Evolutionary conservation across 2,888 invertebrate genomes (phyloP).

Genomic region (Xestobium rufovillosum): DNA sequence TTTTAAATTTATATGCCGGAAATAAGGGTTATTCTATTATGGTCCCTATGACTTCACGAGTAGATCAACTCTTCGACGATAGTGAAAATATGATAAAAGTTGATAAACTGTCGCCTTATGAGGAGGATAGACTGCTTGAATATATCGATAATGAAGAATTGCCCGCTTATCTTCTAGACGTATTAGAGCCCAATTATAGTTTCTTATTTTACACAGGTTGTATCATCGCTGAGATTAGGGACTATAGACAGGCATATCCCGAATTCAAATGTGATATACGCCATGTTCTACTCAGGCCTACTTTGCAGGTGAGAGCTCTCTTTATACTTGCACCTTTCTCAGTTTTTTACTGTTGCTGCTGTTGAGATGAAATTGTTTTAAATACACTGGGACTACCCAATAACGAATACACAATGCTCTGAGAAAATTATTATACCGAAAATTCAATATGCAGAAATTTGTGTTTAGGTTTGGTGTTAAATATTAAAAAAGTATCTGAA

Average conservation of each 20-base stretch:
- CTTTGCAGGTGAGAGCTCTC: conserved; percentile 68
- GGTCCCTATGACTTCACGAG: conserved; percentile 31
- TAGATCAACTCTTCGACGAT: conserved; percentile 48
- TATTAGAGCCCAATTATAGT: conserved; percentile 74
- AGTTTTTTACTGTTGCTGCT: no score
- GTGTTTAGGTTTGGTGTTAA: no score
- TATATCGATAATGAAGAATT: conserved; percentile 87
- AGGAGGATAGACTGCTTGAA: conserved; percentile 78
- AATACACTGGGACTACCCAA: no score
- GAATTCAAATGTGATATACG: conserved; percentile 72
- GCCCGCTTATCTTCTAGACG: conserved; percentile 77
- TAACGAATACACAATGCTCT: background rate
- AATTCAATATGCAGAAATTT: no score
- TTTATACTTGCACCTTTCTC: no score
- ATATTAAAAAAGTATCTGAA: no score
- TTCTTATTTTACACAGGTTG: conserved; percentile 87
- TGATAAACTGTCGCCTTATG: conserved; percentile 71
- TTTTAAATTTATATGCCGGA: conserved; percentile 84
- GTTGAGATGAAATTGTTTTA: no score
- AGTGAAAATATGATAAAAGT: conserved; percentile 62
- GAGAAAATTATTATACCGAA: no score
- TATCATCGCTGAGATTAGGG: conserved; percentile 84
- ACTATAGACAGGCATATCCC: conserved; percentile 76
- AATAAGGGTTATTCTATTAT: conserved; percentile 78
- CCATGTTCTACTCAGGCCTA: conserved; percentile 81